phyloP scores from a whole-genome alignment of 2,113 vertebrate genomes.

The Paedocypris sp. region DNA sequence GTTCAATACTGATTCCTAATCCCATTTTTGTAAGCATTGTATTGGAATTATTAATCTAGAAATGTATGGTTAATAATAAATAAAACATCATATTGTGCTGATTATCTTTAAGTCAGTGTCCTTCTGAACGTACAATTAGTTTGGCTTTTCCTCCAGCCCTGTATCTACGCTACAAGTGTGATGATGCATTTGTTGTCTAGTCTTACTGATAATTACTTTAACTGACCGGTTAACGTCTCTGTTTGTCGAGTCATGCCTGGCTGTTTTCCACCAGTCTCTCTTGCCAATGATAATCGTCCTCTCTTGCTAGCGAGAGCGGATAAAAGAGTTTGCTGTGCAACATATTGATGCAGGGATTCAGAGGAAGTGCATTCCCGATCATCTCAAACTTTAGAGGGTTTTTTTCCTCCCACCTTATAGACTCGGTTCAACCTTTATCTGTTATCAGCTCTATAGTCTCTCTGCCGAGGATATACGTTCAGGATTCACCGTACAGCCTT shows the following conservation, averaged over 20 bases:
- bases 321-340: slow-evolving; percentile 20
- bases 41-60: no score
- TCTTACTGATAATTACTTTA: not conserved
- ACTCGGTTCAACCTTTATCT: slow-evolving; percentile 43
- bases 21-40: no score
- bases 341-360: slow-evolving; percentile 39
- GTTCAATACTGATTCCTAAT: no score
- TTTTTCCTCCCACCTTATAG: slow-evolving; percentile 50
- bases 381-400: slow-evolving; percentile 41
- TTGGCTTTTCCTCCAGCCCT: no score
- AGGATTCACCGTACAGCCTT: slow-evolving; percentile 45
- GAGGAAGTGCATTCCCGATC: slow-evolving; percentile 29
- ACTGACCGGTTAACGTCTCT: not conserved
- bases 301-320: not conserved
- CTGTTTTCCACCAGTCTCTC: not conserved
- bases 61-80: no score
- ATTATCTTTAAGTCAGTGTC: no score
- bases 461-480: slow-evolving; percentile 39
- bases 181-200: not conserved
- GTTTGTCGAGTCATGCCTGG: not conserved
- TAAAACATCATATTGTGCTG: no score
- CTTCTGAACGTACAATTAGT: no score
- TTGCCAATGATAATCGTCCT: not conserved
- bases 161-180: no score
- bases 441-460: slow-evolving; percentile 46